phyloP scores from a whole-genome alignment of 35 echinoderm and acorn worm species.

The Strongylocentrotus purpuratus region DNA sequence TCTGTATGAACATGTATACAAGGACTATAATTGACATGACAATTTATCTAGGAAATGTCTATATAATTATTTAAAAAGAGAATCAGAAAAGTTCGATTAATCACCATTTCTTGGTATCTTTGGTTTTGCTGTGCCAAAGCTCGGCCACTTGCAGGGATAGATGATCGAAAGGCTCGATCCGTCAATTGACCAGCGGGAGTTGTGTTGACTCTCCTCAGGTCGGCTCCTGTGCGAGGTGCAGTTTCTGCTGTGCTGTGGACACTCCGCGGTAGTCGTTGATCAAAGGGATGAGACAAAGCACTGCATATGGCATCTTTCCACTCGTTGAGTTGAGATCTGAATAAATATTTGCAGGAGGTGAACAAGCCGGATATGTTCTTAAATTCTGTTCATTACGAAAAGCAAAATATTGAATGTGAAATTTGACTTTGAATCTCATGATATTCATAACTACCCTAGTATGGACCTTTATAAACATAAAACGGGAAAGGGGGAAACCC shows the following conservation, averaged over 20 bases:
- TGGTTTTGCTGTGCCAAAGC: background rate
- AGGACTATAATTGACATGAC: too few relatives aligned
- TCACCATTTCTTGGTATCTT: background rate
- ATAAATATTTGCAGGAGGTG: background rate
- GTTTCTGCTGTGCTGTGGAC: background rate
- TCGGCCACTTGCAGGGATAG: background rate
- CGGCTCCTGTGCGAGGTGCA: background rate
- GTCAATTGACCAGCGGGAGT: background rate
- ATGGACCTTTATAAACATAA: too few relatives aligned
- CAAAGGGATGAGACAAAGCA: too few relatives aligned
- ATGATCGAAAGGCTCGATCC: background rate
- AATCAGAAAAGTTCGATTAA: background rate
- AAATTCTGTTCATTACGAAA: too few relatives aligned
- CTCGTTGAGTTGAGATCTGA: background rate
- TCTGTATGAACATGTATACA: too few relatives aligned
- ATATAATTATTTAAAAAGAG: background rate
- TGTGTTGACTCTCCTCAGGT: background rate
- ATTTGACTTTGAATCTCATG: too few relatives aligned
- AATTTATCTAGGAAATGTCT: too few relatives aligned
- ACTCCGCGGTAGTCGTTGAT: background rate
- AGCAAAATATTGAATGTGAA: too few relatives aligned
- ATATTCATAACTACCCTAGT: too few relatives aligned
- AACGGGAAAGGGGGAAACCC: too few relatives aligned
- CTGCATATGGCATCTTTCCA: background rate
- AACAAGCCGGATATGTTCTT: too few relatives aligned